phyloP scores from a whole-genome alignment of 2,797 vertebrate genomes.

The Synanceia verrucosa region DNA sequence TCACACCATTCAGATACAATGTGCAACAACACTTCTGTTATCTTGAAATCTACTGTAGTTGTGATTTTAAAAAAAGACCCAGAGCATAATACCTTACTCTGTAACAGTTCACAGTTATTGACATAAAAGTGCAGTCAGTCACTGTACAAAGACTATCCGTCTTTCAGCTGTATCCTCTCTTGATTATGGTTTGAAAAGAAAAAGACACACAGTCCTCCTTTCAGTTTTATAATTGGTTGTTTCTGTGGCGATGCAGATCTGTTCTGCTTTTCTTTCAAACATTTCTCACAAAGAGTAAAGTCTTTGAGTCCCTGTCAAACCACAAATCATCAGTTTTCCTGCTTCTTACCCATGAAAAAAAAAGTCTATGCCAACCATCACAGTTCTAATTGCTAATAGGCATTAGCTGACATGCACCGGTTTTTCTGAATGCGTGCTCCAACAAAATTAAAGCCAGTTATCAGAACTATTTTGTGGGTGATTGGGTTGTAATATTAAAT shows the following conservation, averaged over 20 bases:
- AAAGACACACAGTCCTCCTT: constrained; percentile 3
- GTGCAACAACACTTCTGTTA: too few relatives aligned
- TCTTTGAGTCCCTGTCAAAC: constrained; percentile 28
- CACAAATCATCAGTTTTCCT: constrained; percentile 36
- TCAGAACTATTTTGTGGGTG: constrained; percentile 39
- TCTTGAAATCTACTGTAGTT: neutral
- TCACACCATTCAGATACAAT: too few relatives aligned
- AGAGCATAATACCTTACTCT: neutral
- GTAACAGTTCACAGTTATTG: neutral
- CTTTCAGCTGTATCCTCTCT: constrained; percentile 12
- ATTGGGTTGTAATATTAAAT: constrained; percentile 67
- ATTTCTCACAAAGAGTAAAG: constrained; percentile 24
- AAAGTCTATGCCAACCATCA: constrained; percentile 42
- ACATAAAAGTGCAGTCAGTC: constrained; percentile 31
- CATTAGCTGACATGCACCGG: constrained; percentile 33
- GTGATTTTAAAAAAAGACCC: neutral
- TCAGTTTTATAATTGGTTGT: constrained; percentile 19
- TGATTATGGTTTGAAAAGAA: constrained; percentile 26
- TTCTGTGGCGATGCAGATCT: constrained; percentile 11
- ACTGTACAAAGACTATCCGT: constrained; percentile 4
- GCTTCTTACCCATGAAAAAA: constrained; percentile 6
- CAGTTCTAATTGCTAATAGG: constrained; percentile 31
- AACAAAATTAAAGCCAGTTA: constrained; percentile 37
- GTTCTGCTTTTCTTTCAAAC: constrained; percentile 18
- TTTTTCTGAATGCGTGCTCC: constrained; percentile 21